Base-by-base conservation (phyloP, 2,113 vertebrate genomes). In the Notothenia coriiceps region DNA sequence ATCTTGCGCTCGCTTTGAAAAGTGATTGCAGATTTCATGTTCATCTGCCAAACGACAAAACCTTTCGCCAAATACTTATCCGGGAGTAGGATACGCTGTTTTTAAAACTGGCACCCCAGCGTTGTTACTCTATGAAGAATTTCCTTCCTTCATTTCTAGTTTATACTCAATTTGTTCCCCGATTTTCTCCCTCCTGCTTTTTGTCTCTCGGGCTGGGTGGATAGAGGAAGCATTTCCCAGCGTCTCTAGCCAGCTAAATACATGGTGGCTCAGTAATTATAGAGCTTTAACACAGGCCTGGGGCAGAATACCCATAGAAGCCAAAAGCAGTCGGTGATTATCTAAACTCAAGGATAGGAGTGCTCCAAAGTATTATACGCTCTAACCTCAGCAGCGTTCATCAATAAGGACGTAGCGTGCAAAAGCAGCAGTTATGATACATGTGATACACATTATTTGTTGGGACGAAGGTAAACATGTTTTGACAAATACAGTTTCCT, bases 221-320 rank as follows among this genome's bases (percentile, higher is more conserved):
- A 88, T 72, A 77, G 81, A 77, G 79, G 82, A 85, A 89, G 70
- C 77, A 52, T 80, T 73, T 88, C 82, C 85, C 85, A 90, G 85
- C 25, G 62, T 88, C 80, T 82, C 50, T 66, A 84, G 86, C 89
- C 89, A 90, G 80, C 79, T 92, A 91, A 94, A 86, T 94, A 91
- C 91, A 92, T 88, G 87, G 79, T 91, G 91, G 86, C 81, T 88
- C 68, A 65, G 84, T 94, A 94, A 93, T 94, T 94, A 92, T 82
- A 93, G 90, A 89, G 89, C 81, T 72, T 71, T 88, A 84, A 87
- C 90, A 92, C 86, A 89, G 79, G 85, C 91, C 85, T 22, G 20
- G 44, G 82, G 91, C 88, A 84, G 86, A 86, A 86, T 84, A 87
- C 85, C 89, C 88, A 89, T 77, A 70, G 72, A 85, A 81, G 65